Conservation (phyloP, 1,140 invertebrate genomes). For the Acromyrmex charruanus region DNA sequence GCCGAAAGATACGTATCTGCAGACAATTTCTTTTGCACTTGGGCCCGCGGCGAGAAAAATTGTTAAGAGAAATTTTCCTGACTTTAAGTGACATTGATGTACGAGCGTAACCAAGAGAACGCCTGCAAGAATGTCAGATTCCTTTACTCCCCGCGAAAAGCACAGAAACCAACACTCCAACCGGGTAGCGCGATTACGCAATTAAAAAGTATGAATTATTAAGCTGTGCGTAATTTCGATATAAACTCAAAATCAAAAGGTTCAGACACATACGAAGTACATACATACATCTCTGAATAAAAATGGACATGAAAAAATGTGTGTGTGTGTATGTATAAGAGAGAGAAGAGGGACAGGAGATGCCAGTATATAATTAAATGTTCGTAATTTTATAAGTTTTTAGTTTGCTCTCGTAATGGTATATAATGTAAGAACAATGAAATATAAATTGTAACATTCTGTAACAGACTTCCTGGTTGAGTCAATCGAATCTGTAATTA, state of each 20-base stretch:
- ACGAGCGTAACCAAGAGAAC: slow-evolving; percentile 58
- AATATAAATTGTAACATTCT: slow-evolving; percentile 43
- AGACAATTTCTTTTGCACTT: slow-evolving; percentile 40
- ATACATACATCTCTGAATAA: neutral
- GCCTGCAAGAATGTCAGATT: slow-evolving; percentile 63
- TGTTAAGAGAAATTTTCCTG: slow-evolving; percentile 68
- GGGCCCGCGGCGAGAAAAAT: slow-evolving; percentile 64
- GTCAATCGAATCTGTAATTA: slow-evolving; percentile 35
- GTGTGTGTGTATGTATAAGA: neutral
- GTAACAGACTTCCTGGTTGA: neutral
- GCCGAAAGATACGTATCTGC: slow-evolving; percentile 47
- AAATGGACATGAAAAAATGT: neutral
- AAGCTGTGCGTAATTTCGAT: slow-evolving; percentile 10
- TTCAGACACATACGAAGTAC: no score
- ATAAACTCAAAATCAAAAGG: neutral
- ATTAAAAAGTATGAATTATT: slow-evolving; percentile 49
- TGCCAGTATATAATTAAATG: slow-evolving; percentile 9
- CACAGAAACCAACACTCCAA: slow-evolving; percentile 38
- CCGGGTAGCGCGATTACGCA: slow-evolving; percentile 5
- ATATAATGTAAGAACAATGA: slow-evolving; percentile 4
- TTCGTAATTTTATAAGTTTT: slow-evolving; percentile 32
- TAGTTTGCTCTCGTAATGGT: slow-evolving; percentile 3
- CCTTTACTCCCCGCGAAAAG: slow-evolving; percentile 45
- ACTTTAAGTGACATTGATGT: slow-evolving; percentile 73
- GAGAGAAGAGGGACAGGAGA: neutral